A percentile compares a stretch with the other conserved stretches of the same genome.
phyloP scores from a whole-genome alignment of 2,113 vertebrate genomes.

The Hypanus sabinus region DNA sequence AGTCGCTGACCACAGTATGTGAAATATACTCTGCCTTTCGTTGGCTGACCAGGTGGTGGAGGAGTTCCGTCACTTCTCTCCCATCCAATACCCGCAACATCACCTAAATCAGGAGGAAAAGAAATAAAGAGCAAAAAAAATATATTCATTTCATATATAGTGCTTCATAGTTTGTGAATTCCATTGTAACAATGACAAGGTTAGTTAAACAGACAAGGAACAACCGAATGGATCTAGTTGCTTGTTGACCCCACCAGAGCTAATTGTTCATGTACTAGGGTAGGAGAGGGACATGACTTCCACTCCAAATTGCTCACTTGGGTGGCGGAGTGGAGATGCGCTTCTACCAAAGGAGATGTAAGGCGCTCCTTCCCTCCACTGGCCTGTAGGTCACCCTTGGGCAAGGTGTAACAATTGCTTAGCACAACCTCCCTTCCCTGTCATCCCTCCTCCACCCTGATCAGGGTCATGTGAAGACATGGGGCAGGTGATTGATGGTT shows the following conservation, averaged over 20 bases:
- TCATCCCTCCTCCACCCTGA: too few relatives aligned
- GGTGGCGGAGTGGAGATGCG: too few relatives aligned
- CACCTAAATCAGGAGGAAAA: conserved; percentile 56
- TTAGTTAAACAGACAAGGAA: background rate
- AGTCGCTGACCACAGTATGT: conserved; percentile 91
- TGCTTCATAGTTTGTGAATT: background rate
- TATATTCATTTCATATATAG: background rate
- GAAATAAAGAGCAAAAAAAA: background rate
- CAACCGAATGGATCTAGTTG: too few relatives aligned
- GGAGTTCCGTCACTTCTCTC: conserved; percentile 90
- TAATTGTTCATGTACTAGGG: background rate
- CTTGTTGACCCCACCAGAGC: background rate
- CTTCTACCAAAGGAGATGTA: too few relatives aligned
- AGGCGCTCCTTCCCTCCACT: too few relatives aligned
- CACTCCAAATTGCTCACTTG: background rate
- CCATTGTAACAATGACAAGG: background rate
- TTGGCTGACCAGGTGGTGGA: conserved; percentile 85
- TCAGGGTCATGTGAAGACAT: too few relatives aligned
- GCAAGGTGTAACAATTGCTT: too few relatives aligned
- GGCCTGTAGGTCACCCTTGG: too few relatives aligned
- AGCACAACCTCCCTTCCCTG: too few relatives aligned
- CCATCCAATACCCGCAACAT: conserved; percentile 94
- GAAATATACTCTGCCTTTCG: conserved; percentile 95
- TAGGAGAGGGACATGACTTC: background rate
- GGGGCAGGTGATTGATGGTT: too few relatives aligned